Conservation (phyloP, 2,113 vertebrate genomes). For the Bothrops jararaca region DNA sequence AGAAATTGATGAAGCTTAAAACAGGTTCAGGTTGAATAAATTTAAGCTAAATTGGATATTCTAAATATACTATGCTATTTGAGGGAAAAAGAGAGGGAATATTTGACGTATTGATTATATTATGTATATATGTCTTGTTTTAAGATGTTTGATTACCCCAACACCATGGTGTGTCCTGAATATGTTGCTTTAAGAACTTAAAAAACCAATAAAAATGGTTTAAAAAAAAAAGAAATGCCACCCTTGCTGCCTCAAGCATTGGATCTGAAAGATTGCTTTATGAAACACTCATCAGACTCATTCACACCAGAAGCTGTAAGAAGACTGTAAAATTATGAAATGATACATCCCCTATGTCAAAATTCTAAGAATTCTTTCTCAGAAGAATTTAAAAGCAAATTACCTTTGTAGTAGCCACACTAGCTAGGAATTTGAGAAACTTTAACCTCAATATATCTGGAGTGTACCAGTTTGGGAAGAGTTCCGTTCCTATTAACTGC, state of each 20-base stretch:
- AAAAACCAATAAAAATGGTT: too few relatives aligned
- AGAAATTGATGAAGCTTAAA: too few relatives aligned
- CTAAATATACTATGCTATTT: too few relatives aligned
- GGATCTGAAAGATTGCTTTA: background rate
- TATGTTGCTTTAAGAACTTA: too few relatives aligned
- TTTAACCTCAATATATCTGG: background rate
- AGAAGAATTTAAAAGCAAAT: background rate
- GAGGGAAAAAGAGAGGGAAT: too few relatives aligned
- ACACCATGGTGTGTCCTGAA: too few relatives aligned
- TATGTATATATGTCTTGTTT: too few relatives aligned
- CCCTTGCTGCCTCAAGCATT: background rate
- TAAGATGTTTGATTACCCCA: too few relatives aligned
- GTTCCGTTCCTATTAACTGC: background rate
- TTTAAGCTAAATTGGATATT: too few relatives aligned
- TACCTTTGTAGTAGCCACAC: background rate
- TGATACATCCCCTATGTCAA: background rate
- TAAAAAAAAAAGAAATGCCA: too few relatives aligned
- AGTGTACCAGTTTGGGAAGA: background rate
- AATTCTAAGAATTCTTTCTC: background rate
- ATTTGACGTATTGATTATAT: too few relatives aligned
- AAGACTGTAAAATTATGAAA: background rate
- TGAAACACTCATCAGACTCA: background rate
- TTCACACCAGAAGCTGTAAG: background rate
- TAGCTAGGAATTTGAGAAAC: background rate
- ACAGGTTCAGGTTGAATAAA: too few relatives aligned